Conservation (phyloP, 1,140 invertebrate genomes). For the Drosophila dunni region DNA sequence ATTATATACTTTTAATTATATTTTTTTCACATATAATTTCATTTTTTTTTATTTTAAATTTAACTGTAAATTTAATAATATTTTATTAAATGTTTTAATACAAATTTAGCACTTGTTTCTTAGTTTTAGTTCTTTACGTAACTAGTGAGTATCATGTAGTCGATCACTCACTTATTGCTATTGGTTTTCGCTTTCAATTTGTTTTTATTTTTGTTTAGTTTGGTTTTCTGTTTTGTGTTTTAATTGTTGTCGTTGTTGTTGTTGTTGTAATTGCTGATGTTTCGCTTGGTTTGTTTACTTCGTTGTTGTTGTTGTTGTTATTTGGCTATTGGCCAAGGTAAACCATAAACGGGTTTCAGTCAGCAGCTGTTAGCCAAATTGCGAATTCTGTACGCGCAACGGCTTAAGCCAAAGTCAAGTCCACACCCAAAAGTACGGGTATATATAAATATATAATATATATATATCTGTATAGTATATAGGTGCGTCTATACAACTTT, state of each 20-base stretch:
- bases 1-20: no score
- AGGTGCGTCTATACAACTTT: background rate
- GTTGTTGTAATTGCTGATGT: conserved; percentile 40
- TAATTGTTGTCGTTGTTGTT: conserved; percentile 5
- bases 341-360: conserved; percentile 50
- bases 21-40: no score
- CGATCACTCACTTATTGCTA: conserved; percentile 12
- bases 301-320: conserved; percentile 24
- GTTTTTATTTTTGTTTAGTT: conserved; percentile 48
- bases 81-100: no score
- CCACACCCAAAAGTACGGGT: background rate
- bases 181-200: conserved; percentile 25
- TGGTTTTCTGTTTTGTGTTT: conserved; percentile 29
- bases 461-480: background rate
- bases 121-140: no score
- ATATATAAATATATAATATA: no score
- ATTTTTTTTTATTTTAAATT: no score
- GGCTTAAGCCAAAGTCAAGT: conserved; percentile 32
- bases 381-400: conserved; percentile 49
- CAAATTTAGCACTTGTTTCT: no score
- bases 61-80: no score
- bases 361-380: conserved; percentile 35
- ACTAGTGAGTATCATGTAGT: background rate
- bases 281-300: conserved; percentile 20
- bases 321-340: conserved; percentile 52